A percentile compares a stretch with the other conserved stretches of the same genome.
phyloP scores from a whole-genome alignment of 2,888 invertebrate genomes.

The Seladonia tumulorum region DNA sequence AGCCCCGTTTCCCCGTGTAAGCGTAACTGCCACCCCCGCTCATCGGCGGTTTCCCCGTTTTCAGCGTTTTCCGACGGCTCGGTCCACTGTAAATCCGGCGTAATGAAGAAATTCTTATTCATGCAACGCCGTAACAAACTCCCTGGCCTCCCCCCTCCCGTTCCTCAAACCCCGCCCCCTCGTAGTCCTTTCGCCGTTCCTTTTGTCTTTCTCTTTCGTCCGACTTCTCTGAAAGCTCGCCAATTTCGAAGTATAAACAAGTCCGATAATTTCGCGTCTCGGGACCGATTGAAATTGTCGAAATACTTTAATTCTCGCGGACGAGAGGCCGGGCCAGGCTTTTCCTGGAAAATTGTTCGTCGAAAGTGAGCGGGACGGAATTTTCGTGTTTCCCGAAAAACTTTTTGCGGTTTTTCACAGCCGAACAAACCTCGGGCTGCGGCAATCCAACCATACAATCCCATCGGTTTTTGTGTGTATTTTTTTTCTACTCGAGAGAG shows the following conservation, averaged over 20 bases:
- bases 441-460: background rate
- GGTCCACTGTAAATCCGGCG: constrained; percentile 43
- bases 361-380: background rate
- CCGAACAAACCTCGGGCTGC: background rate
- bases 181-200: background rate
- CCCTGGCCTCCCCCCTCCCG: background rate
- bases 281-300: background rate
- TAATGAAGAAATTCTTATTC: constrained; percentile 52
- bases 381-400: background rate
- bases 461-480: background rate
- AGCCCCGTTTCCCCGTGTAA: background rate
- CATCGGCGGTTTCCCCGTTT: constrained; percentile 12
- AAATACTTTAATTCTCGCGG: background rate
- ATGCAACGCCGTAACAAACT: constrained; percentile 30
- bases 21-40: constrained; percentile 13
- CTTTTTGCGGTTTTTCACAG: background rate
- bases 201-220: background rate
- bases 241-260: constrained; percentile 36
- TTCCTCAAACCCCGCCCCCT: too few relatives aligned
- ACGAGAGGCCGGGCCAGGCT: background rate
- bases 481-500: too few relatives aligned
- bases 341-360: background rate
- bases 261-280: constrained; percentile 13
- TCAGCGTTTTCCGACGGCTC: constrained; percentile 21
- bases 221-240: constrained; percentile 1